phyloP scores from a whole-genome alignment of 2,888 invertebrate genomes.

The Leucoma salicis region DNA sequence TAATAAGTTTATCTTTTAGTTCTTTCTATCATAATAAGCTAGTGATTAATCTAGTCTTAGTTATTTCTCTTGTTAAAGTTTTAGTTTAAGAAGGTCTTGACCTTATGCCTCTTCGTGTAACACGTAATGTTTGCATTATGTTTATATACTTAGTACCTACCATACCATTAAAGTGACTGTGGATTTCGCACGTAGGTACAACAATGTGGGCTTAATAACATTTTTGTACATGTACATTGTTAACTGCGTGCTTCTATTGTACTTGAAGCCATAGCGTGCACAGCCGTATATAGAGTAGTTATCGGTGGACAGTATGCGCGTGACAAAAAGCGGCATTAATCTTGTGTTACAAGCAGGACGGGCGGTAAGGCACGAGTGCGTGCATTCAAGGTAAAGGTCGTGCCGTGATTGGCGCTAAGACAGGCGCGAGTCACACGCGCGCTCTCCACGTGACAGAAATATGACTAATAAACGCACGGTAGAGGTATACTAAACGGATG shows the following conservation, averaged over 20 bases:
- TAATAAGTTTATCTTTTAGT: no score
- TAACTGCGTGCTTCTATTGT: conserved; percentile 21
- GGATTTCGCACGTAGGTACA: background rate
- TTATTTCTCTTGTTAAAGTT: no score
- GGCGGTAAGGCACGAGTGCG: conserved; percentile 40
- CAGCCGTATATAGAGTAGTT: conserved; percentile 26
- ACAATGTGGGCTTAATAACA: background rate
- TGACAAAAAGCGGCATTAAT: conserved; percentile 64
- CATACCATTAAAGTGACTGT: no score
- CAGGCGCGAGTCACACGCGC: conserved; percentile 20
- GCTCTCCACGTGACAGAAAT: conserved; percentile 40
- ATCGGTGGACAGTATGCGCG: conserved; percentile 43
- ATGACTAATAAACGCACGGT: no score
- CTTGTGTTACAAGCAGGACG: conserved; percentile 51
- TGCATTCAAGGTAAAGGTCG: conserved; percentile 38
- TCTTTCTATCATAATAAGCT: no score
- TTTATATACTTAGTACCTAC: no score
- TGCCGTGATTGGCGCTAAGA: conserved; percentile 37
- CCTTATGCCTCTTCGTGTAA: no score
- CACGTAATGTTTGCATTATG: no score
- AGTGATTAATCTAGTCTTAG: no score
- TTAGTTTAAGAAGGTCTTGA: no score
- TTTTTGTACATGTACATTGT: background rate
- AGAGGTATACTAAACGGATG: no score
- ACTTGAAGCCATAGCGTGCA: conserved; percentile 7